Evolutionary conservation across 2,797 vertebrate genomes (phyloP), one percentile per base, ranked within the genome.

Genomic region (Anas capensis): DNA sequence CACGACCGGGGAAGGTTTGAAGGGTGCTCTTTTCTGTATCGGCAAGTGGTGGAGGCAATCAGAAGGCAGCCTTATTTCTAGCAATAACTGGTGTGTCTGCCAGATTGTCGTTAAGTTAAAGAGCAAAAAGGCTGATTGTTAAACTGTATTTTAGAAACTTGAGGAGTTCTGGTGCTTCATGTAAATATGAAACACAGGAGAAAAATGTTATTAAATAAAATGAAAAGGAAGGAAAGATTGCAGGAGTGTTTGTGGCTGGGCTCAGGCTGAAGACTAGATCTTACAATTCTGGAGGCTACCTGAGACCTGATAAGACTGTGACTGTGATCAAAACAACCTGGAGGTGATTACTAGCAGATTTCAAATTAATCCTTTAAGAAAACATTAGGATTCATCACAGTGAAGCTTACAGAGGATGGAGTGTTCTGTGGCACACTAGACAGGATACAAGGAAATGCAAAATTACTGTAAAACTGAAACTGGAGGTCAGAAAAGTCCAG

Each of bases 331-430:
- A 95, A 95, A 93, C 57, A 92, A 86, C 77, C 80, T 76, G 70
- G 49, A 88, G 69, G 90, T 95, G 82, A 95, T 95, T 96, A 96
- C 90, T 62, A 69, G 46, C 58, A 95, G 88, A 90, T 94, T 95
- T 93, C 49, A 88, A 90, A 90, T 84, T 91, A 96, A 96, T 92
- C 94, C 85, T 94, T 90, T 93, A 95, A 94, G 93, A 91, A 95
- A 95, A 95, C 77, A 92, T 90, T 91, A 91, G 61, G 90, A 95
- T 94, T 93, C 90, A 88, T 72, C 77, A 58, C 85, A 84, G n/a
- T 48, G 80, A 77, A 92, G 54, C 46, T 62, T 83, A 40, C 3
- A 46, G 72, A 82, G 54, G 26, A 79, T 90, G 70, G 80, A 88
- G 57, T 81, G 13, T 91, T 36, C 34, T 69, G 78, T 48, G 16